phyloP scores from a whole-genome alignment of 2,888 invertebrate genomes.

The Hirtodrosophila confusa region DNA sequence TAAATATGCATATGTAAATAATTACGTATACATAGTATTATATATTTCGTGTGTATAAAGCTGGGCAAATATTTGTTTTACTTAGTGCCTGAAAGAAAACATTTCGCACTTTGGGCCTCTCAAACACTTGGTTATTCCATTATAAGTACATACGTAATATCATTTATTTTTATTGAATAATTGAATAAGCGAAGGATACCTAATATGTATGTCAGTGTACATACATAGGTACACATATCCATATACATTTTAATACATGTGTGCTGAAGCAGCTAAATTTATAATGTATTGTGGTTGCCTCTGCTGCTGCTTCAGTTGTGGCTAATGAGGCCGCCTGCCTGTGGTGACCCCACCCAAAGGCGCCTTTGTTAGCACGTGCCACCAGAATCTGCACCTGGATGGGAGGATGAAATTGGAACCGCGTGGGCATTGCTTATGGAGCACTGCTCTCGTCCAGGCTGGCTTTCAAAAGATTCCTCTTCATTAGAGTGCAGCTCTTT shows the following conservation, averaged over 20 bases:
- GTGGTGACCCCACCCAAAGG: slow-evolving; percentile 30
- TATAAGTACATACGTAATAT: slow-evolving; percentile 42
- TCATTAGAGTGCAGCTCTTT: slow-evolving; percentile 64
- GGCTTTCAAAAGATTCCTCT: slow-evolving; percentile 52
- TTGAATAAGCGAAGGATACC: slow-evolving; percentile 55
- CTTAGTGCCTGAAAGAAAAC: slow-evolving; percentile 41
- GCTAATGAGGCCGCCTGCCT: slow-evolving; percentile 62
- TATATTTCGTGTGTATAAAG: slow-evolving; percentile 13
- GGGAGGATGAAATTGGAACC: slow-evolving; percentile 18
- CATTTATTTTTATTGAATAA: slow-evolving; percentile 75
- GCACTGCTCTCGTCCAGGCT: slow-evolving; percentile 8
- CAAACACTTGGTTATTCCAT: slow-evolving; percentile 55
- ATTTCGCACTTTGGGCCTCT: slow-evolving; percentile 53
- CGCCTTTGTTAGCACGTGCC: slow-evolving; percentile 46
- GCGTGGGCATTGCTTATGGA: slow-evolving; percentile 41
- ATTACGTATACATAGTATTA: background rate
- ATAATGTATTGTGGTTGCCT: slow-evolving; percentile 65
- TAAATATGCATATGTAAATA: background rate
- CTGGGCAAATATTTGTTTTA: slow-evolving; percentile 43
- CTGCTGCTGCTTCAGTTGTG: slow-evolving; percentile 47
- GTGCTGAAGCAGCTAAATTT: slow-evolving; percentile 67
- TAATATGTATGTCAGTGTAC: slow-evolving; percentile 4
- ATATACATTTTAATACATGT: slow-evolving; percentile 24
- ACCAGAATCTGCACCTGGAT: slow-evolving; percentile 34
- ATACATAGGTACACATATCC: slow-evolving; percentile 19